Conservation (phyloP, 2,797 vertebrate genomes). For the Peromyscus attwateri region DNA sequence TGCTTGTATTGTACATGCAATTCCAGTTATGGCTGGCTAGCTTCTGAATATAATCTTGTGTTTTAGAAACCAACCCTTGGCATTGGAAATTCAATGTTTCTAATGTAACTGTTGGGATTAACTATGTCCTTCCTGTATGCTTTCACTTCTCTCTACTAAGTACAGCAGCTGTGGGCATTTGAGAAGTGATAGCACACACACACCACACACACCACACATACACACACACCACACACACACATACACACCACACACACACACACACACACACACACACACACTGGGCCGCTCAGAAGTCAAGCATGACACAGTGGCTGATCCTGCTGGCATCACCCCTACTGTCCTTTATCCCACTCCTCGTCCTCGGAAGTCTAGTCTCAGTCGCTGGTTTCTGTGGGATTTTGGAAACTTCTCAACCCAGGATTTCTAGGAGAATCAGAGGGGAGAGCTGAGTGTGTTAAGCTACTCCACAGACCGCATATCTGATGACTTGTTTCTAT, state of each 20-base stretch:
- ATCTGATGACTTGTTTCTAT: not conserved
- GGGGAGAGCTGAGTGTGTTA: not conserved
- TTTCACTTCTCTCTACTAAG: not conserved
- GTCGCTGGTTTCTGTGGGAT: constrained; percentile 1
- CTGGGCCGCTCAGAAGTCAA: not conserved
- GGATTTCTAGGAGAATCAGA: constrained; percentile 13
- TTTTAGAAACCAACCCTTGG: constrained; percentile 51
- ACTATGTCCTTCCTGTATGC: not conserved
- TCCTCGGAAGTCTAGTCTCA: not conserved
- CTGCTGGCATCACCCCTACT: not conserved
- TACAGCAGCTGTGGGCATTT: not conserved
- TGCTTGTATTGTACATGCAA: constrained; percentile 24
- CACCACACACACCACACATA: no score
- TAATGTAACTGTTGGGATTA: not conserved
- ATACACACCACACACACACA: not conserved
- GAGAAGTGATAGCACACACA: not conserved
- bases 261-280: not conserved
- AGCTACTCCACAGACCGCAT: not conserved
- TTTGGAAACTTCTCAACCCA: constrained; percentile 11
- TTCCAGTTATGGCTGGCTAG: not conserved
- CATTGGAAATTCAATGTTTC: constrained; percentile 1
- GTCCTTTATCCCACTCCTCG: not conserved
- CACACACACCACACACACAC: not conserved
- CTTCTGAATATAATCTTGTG: constrained; percentile 32
- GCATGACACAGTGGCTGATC: not conserved